These are phyloP conservation scores for Sarcophaga peregrina DNA, from an alignment of 1,140 invertebrate genomes.

Conservation along the genomic window DNA sequence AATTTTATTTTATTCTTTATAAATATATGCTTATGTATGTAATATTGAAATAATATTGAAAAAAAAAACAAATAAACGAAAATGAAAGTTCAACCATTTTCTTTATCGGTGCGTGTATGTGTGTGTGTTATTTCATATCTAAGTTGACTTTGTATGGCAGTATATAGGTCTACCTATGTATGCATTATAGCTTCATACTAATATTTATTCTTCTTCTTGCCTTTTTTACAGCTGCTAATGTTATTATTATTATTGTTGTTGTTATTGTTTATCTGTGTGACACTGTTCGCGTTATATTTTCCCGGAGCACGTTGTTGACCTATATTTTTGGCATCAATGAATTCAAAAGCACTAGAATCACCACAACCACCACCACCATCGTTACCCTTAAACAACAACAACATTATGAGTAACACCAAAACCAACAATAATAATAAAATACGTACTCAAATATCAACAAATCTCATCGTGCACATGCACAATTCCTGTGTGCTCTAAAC, in stretches of 20 bases:
- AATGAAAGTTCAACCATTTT: no score
- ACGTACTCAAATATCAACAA: background rate
- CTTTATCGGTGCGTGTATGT: no score
- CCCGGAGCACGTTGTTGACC: constrained; percentile 60
- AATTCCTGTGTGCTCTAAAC: background rate
- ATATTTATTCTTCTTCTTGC: background rate
- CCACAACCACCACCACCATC: background rate
- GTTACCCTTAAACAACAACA: background rate
- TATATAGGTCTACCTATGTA: no score
- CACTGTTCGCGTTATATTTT: constrained; percentile 46
- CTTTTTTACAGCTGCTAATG: constrained; percentile 44
- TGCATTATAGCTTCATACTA: no score
- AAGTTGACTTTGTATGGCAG: no score
- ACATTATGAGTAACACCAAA: background rate
- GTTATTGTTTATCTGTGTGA: constrained; percentile 7
- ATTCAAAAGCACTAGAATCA: constrained; percentile 43
- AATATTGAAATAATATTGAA: no score
- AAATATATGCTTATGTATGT: no score
- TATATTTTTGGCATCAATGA: constrained; percentile 66
- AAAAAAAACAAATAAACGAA: no score
- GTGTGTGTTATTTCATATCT: no score
- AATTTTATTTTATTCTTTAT: no score
- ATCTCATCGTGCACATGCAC: constrained; percentile 18
- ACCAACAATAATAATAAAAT: constrained; percentile 1
- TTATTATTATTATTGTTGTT: constrained; percentile 52